Percentiles rank a stretch among this genome's conserved stretches.
Evolutionary conservation across 2,888 invertebrate species (phyloP).

Genomic region (Tinea trinotella): DNA sequence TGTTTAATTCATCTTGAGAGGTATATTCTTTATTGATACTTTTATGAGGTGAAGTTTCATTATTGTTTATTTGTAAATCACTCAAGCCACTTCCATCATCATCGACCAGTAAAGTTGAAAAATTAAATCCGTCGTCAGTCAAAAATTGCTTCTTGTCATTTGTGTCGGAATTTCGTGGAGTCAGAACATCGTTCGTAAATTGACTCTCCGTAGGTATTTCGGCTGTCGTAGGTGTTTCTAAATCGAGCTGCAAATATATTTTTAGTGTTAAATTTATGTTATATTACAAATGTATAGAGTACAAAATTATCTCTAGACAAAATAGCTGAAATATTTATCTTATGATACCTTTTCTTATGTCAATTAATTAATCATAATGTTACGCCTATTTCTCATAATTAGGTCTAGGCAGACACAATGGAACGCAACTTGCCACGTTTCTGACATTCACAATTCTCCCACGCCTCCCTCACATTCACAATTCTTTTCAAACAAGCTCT

Average conservation of each 20-base stretch:
- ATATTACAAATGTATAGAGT: too few relatives aligned
- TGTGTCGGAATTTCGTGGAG: slow-evolving; percentile 31
- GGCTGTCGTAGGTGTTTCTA: slow-evolving; percentile 66
- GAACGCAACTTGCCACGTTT: too few relatives aligned
- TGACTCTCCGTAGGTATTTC: slow-evolving; percentile 53
- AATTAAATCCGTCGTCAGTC: slow-evolving; percentile 53
- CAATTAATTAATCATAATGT: too few relatives aligned
- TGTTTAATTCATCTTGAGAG: slow-evolving; percentile 57
- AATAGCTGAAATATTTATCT: too few relatives aligned
- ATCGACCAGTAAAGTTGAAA: slow-evolving; percentile 47
- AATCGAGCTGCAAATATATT: slow-evolving; percentile 48
- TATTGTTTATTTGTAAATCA: slow-evolving; percentile 31
- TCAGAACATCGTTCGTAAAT: slow-evolving; percentile 43
- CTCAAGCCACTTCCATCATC: slow-evolving; percentile 41
- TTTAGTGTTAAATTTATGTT: too few relatives aligned
- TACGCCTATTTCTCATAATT: too few relatives aligned
- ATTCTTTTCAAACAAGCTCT: too few relatives aligned
- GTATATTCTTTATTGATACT: slow-evolving; percentile 39
- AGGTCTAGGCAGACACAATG: too few relatives aligned
- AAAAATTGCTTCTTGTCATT: slow-evolving; percentile 40
- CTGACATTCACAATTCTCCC: too few relatives aligned
- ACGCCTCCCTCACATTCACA: too few relatives aligned
- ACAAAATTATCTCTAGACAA: too few relatives aligned
- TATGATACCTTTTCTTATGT: too few relatives aligned
- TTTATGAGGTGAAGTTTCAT: slow-evolving; percentile 42